phyloP scores from a whole-genome alignment of 2,113 vertebrate genomes.

The Chloropsis cyanopogon region DNA sequence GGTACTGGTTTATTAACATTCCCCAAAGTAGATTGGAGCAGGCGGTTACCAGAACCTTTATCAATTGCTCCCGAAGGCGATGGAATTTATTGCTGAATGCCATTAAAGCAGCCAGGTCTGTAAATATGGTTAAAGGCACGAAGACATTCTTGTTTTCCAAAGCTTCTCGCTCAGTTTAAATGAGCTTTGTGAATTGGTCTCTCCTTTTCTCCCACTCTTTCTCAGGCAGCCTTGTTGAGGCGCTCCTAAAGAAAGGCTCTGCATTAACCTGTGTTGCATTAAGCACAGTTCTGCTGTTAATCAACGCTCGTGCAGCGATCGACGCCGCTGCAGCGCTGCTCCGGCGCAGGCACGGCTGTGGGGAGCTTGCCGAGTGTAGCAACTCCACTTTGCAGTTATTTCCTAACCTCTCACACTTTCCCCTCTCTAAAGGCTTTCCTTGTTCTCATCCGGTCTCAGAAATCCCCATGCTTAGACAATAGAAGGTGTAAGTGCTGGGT shows the following conservation, averaged over 20 bases:
- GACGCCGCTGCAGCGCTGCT: not conserved
- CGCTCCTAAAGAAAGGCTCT: not conserved
- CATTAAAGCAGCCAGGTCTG: not conserved
- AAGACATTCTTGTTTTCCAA: conserved; percentile 20
- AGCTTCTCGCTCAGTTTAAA: conserved; percentile 28
- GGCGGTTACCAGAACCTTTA: conserved; percentile 21
- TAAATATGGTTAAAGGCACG: conserved; percentile 43
- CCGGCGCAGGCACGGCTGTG: accelerated
- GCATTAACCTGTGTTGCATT: conserved; percentile 28
- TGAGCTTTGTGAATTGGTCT: conserved; percentile 63
- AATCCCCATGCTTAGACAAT: not conserved
- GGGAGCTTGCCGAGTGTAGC: accelerated
- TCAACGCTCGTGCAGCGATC: not conserved
- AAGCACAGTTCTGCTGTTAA: conserved; percentile 52
- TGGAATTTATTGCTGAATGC: conserved; percentile 44
- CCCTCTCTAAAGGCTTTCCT: not conserved
- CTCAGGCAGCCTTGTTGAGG: not conserved
- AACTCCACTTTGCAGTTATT: not conserved
- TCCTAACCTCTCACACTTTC: not conserved
- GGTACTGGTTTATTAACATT: conserved; percentile 41
- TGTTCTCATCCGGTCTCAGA: not conserved
- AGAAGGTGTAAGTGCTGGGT: not conserved
- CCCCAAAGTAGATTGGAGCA: conserved; percentile 48
- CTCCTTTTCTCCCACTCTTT: conserved; percentile 1
- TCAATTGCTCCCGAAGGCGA: conserved; percentile 45